phyloP scores from a whole-genome alignment of 1,140 invertebrate genomes.

The Pseudoatta argentina region DNA sequence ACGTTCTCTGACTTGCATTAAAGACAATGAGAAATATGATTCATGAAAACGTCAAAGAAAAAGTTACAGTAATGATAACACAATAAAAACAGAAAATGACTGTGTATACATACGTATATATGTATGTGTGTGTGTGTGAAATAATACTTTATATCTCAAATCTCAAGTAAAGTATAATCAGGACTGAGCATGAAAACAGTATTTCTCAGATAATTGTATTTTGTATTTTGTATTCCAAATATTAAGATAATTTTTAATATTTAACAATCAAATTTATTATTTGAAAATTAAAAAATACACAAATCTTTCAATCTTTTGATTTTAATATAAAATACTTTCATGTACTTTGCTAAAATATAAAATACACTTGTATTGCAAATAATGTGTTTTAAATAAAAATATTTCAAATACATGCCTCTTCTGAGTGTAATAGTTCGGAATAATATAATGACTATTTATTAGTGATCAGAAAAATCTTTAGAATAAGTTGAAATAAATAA shows the following conservation, averaged over 20 bases:
- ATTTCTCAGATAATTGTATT: too few species aligned
- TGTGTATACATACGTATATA: neutral
- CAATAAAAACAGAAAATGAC: neutral
- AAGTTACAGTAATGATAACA: slow-evolving; percentile 1
- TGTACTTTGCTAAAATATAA: too few species aligned
- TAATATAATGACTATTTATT: neutral
- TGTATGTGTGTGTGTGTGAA: neutral
- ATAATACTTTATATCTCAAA: neutral
- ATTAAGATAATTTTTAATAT: too few species aligned
- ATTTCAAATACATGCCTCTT: too few species aligned
- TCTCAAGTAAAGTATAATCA: neutral
- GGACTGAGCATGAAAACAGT: too few species aligned
- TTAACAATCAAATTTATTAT: too few species aligned
- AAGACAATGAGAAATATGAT: slow-evolving; percentile 1
- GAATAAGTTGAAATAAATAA: slow-evolving; percentile 6
- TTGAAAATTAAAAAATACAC: too few species aligned
- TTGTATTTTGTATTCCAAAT: too few species aligned
- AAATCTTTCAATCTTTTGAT: too few species aligned
- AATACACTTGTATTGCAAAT: too few species aligned
- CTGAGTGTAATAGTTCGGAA: neutral
- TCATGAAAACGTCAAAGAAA: neutral
- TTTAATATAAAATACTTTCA: too few species aligned
- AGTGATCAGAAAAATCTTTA: neutral
- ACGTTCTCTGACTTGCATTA: neutral
- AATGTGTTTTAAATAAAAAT: too few species aligned